phyloP scores from a whole-genome alignment of 2,888 invertebrate genomes.

The Blastobasis lacticolella region DNA sequence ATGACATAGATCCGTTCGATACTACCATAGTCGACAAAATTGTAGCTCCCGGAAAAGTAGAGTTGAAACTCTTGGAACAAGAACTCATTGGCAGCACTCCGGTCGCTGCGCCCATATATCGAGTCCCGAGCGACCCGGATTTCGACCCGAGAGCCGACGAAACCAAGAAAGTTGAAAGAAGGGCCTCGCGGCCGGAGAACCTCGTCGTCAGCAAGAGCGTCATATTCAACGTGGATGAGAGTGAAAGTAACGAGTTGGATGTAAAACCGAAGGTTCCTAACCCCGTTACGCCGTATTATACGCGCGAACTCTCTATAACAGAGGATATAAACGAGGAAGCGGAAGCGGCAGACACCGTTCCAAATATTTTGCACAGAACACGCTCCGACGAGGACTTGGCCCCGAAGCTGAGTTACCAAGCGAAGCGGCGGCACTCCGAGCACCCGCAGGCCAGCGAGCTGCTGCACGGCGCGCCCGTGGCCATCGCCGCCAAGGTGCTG shows the following conservation, averaged over 20 bases:
- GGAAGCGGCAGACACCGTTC: conserved; percentile 81
- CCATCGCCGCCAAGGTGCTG: conserved; percentile 76
- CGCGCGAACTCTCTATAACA: conserved; percentile 75
- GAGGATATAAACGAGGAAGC: conserved; percentile 64
- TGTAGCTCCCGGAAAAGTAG: conserved; percentile 83
- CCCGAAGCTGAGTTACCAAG: conserved; percentile 54
- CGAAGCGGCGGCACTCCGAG: conserved; percentile 70
- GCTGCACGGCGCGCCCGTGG: conserved; percentile 41
- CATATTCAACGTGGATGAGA: conserved; percentile 66
- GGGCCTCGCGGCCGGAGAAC: conserved; percentile 79
- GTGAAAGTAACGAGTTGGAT: conserved; percentile 62
- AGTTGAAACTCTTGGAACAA: conserved; percentile 84
- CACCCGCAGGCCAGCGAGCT: conserved; percentile 50
- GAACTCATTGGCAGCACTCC: conserved; percentile 77
- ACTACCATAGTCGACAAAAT: conserved; percentile 84
- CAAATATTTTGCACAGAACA: conserved; percentile 70
- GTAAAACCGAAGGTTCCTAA: conserved; percentile 78
- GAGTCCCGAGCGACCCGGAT: conserved; percentile 81
- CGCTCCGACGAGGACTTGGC: conserved; percentile 79
- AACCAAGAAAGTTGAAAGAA: conserved; percentile 52
- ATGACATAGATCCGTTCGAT: conserved; percentile 88
- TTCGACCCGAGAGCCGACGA: conserved; percentile 87
- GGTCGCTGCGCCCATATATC: conserved; percentile 32
- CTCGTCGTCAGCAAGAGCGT: conserved; percentile 68
- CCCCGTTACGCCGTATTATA: conserved; percentile 88